A percentile compares a stretch with the other conserved stretches of the same genome.
phyloP scores from a whole-genome alignment of 2,888 invertebrate species.

The Parthenolecanium corni region DNA sequence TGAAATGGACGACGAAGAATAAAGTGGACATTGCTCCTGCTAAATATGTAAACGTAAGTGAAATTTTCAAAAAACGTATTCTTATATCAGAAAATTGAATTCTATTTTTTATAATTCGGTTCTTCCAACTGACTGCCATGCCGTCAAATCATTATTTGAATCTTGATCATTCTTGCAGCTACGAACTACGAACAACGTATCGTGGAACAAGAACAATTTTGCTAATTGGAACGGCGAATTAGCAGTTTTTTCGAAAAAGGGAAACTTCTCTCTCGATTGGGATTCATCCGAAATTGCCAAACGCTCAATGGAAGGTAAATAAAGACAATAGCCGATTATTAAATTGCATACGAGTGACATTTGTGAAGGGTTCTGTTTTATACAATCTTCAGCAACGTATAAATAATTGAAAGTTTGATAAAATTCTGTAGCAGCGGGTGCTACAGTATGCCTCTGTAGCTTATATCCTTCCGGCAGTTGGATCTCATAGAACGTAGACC shows the following conservation, averaged over 20 bases:
- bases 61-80: too few relatives aligned
- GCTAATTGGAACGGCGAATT: constrained; percentile 2
- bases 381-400: too few relatives aligned
- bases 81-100: too few relatives aligned
- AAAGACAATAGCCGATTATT: neutral
- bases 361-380: too few relatives aligned
- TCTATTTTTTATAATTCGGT: too few relatives aligned
- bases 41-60: neutral
- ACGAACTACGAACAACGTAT: neutral
- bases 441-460: too few relatives aligned
- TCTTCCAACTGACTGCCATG: too few relatives aligned
- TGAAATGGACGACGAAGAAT: neutral
- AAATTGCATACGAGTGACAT: neutral
- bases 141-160: too few relatives aligned
- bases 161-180: neutral
- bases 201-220: constrained; percentile 1
- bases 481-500: too few relatives aligned
- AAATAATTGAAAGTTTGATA: too few relatives aligned
- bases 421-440: too few relatives aligned
- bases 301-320: constrained; percentile 8
- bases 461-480: too few relatives aligned
- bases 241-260: neutral
- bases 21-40: neutral
- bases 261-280: constrained; percentile 7
- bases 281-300: constrained; percentile 9